A percentile compares a stretch with the other conserved stretches of the same genome.
Evolutionary conservation across 1,140 invertebrate genomes (phyloP).

Genomic region (Drusus annulatus): DNA sequence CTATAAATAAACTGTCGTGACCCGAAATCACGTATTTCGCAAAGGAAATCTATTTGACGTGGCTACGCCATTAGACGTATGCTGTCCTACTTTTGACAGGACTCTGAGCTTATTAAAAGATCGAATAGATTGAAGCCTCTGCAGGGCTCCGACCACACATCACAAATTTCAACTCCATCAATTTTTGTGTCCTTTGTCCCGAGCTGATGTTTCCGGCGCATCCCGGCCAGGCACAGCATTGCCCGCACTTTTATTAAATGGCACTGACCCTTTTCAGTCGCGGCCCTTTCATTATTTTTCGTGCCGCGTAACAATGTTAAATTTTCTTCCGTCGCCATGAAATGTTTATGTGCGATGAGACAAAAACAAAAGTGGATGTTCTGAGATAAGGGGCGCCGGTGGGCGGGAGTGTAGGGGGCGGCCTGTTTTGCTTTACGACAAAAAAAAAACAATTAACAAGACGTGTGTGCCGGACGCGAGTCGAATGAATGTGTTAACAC

Average conservation of each 20-base stretch:
- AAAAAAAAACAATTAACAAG: conserved; percentile 14
- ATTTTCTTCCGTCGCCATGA: conserved; percentile 33
- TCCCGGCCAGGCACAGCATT: not conserved
- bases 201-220: not conserved
- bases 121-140: not conserved
- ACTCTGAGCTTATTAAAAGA: too few species aligned
- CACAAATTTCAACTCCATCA: not conserved
- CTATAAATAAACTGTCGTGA: too few species aligned
- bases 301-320: conserved; percentile 8
- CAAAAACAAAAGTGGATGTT: conserved; percentile 18
- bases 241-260: conserved; percentile 36
- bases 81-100: too few species aligned
- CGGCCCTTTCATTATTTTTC: conserved; percentile 41
- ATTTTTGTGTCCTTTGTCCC: conserved; percentile 7
- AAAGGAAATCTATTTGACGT: too few species aligned
- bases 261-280: conserved; percentile 39
- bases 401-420: too few species aligned
- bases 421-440: not conserved
- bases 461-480: not conserved
- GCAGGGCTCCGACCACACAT: too few species aligned
- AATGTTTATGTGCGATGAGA: conserved; percentile 37
- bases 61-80: too few species aligned
- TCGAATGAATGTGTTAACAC: not conserved
- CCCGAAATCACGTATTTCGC: too few species aligned
- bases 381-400: not conserved